These are phyloP conservation scores for Astyanax mexicanus DNA, from an alignment of 2,797 vertebrate genomes.

Conservation along the genomic window DNA sequence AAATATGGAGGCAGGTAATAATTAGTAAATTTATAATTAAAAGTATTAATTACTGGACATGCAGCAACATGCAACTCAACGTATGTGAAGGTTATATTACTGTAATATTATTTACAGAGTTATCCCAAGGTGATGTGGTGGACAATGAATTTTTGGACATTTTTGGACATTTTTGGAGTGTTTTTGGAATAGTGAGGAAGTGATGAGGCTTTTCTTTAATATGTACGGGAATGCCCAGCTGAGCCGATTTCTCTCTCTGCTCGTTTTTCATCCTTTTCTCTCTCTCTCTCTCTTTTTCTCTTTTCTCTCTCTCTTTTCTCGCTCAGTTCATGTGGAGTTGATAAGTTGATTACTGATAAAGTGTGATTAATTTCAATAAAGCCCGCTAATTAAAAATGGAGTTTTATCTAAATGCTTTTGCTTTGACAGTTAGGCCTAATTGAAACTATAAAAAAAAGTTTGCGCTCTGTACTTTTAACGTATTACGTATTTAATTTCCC, in stretches of 20 bases:
- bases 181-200: too few relatives aligned
- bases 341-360: slow-evolving; percentile 83
- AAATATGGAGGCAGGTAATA: too few relatives aligned
- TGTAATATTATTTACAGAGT: too few relatives aligned
- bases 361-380: slow-evolving; percentile 84
- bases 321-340: slow-evolving; percentile 70
- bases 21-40: too few relatives aligned
- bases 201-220: slow-evolving; percentile 48
- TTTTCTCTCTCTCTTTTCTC: slow-evolving; percentile 42
- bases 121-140: too few relatives aligned
- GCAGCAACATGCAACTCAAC: too few relatives aligned
- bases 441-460: slow-evolving; percentile 74
- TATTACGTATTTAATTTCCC: slow-evolving; percentile 77
- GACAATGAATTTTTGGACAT: too few relatives aligned
- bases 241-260: slow-evolving; percentile 59
- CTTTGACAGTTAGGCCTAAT: slow-evolving; percentile 79
- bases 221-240: slow-evolving; percentile 59
- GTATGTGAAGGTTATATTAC: too few relatives aligned
- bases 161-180: too few relatives aligned
- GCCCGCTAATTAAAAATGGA: slow-evolving; percentile 80
- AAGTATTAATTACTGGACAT: too few relatives aligned
- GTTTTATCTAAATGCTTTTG: slow-evolving; percentile 78
- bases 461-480: slow-evolving; percentile 73
- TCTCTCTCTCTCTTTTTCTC: slow-evolving; percentile 55
- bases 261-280: slow-evolving; percentile 43